Base-by-base conservation (phyloP, 2,888 invertebrate genomes). In the Drosophila sordidula region DNA sequence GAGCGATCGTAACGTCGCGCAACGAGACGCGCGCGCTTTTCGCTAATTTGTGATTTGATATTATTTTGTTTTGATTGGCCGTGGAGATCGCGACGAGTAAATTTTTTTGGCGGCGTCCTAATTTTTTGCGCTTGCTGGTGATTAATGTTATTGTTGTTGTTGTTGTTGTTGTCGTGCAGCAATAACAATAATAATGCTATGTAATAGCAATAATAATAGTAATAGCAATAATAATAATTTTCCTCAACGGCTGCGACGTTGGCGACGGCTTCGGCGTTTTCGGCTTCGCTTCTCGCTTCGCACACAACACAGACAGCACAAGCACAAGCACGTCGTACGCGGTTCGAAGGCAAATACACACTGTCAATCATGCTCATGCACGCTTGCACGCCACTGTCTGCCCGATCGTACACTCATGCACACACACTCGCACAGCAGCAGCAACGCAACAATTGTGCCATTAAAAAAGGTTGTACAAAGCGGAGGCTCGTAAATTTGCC, bases 321-420 rank as follows among this genome's bases (percentile, higher is more conserved):
- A 82, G 83, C 83, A 89, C 87, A 90, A 79, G 80, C 91, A 90
- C 92, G 92, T 92, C 92, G 92, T 92, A 92, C 92, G 91, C 92
- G 92, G 90, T 92, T 92, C 92, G 92, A 91, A 91, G 93, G 91
- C 92, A 92, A 92, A 92, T 92, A 92, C 92, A 92, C 92, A 92
- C 92, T 92, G 92, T 75, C 75, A 75, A 75, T 75, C 75, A 75
- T 75, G 72, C 72, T 79, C 80, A 80, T 80, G 77, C 78, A 72
- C 75, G 68, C 68, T 70, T 72, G 70, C 75, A 54, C 79, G 64
- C 58, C 78, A 47, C 67, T 75, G 75, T 75, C 78, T 73, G 61
- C 68, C 59, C 51, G 75, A 78, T 78, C 75, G 75, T 73, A 73
- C 73, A 59, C 74, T 62, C 79, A 74, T 69, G 74, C 75, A 63